A percentile compares a stretch with the other conserved stretches of the same genome.
phyloP scores from a whole-genome alignment of 1,140 invertebrate species.

The Calephelis virginiensis region DNA sequence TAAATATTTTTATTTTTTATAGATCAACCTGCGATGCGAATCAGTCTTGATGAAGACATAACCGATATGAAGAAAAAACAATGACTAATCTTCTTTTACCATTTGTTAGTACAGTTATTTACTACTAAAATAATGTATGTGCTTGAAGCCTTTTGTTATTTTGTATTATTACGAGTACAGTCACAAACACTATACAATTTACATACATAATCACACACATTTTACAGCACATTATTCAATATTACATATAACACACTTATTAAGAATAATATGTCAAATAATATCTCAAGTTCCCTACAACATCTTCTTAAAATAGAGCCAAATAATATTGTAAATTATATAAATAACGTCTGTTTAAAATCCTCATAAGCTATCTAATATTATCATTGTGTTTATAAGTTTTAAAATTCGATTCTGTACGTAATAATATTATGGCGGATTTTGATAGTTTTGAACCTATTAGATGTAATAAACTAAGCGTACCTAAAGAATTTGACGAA shows the following conservation, averaged over 20 bases:
- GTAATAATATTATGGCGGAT: too few relatives aligned
- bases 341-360: too few relatives aligned
- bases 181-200: neutral
- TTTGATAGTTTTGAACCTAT: constrained; percentile 1
- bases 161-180: too few relatives aligned
- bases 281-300: too few relatives aligned
- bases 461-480: neutral
- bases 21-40: constrained; percentile 13
- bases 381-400: too few relatives aligned
- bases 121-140: neutral
- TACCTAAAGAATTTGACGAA: neutral
- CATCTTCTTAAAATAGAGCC: too few relatives aligned
- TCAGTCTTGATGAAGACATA: constrained; percentile 5
- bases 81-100: constrained; percentile 9
- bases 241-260: neutral
- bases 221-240: neutral
- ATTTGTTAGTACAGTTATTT: neutral
- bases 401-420: too few relatives aligned
- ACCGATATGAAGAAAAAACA: constrained; percentile 11
- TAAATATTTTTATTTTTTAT: too few relatives aligned
- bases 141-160: neutral
- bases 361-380: too few relatives aligned
- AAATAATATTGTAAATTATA: too few relatives aligned
- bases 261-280: too few relatives aligned
- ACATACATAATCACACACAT: neutral